Evolutionary conservation across 2,113 vertebrate species (phyloP).

Genomic region (Xyliphius kryptos): DNA sequence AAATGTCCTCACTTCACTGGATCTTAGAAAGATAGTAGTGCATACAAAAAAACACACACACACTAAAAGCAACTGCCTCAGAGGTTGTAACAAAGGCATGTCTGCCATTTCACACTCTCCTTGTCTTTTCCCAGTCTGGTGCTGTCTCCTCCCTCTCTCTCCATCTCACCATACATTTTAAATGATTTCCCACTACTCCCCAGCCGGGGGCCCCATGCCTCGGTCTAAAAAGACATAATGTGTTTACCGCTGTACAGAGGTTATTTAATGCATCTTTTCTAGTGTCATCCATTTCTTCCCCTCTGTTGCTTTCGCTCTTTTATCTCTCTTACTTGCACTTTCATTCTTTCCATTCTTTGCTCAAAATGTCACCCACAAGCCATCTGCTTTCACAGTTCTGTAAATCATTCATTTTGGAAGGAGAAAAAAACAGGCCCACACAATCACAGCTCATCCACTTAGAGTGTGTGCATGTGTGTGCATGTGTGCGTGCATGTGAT

Average conservation of each 20-base stretch:
- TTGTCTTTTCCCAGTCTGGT: conserved; percentile 29
- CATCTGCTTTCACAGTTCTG: conserved; percentile 37
- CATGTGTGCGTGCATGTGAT: too few relatives aligned
- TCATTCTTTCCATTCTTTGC: conserved; percentile 25
- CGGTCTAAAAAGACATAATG: neutral
- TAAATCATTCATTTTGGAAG: conserved; percentile 42
- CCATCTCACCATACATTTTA: conserved; percentile 8
- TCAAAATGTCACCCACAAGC: conserved; percentile 38
- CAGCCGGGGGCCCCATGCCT: conserved; percentile 4
- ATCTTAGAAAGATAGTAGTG: too few relatives aligned
- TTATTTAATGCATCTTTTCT: conserved; percentile 34
- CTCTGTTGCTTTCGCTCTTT: conserved; percentile 10
- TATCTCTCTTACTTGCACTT: too few relatives aligned
- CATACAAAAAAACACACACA: conserved; percentile 27
- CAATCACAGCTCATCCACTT: too few relatives aligned
- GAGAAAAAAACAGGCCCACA: too few relatives aligned
- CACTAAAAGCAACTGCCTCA: conserved; percentile 20
- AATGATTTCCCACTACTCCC: conserved; percentile 21
- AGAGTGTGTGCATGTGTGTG: too few relatives aligned
- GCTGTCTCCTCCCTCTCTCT: conserved; percentile 21
- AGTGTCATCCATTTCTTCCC: conserved; percentile 22
- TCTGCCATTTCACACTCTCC: conserved; percentile 13
- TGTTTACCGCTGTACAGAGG: conserved; percentile 1
- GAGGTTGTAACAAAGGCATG: conserved; percentile 24
- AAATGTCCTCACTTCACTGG: too few relatives aligned